Evolutionary conservation across 2,113 vertebrate species (phyloP), one percentile per base, ranked within the genome.

Genomic region (Alaudala cheleensis): DNA sequence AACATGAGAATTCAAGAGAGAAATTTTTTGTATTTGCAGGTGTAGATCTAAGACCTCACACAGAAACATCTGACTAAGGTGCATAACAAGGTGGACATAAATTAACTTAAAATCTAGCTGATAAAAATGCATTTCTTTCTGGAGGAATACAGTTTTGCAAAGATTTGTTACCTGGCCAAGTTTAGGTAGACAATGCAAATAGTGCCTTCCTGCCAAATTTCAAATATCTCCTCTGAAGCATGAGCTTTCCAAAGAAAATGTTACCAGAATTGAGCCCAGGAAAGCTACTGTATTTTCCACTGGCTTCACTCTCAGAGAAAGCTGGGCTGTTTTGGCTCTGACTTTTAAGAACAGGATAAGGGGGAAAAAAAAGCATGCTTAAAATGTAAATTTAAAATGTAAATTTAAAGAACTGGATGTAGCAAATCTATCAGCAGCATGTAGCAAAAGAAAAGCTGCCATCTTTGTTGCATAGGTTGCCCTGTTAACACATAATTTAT

Each of bases 201-300:
- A 89, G 37, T 9, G 24, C 34, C 64, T 78, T 91, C 51, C 81
- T 95, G 85, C 66, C 87, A 95, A 86, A 95, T 78, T 95, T 88
- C 64, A 93, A 94, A 16, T 71, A 76, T 80, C 51, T 86, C 23
- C 58, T 95, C 57, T 82, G 71, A 95, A 90, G 79, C 58, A 73
- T 65, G 39, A 82, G 19, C 47, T 83, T 93, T 94, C 85, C 93
- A 93, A 83, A 93, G 66, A 73, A 94, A 95, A 86, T 28, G 67
- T 83, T 94, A 92, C 67, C 31, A 92, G 71, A 77, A 81, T 10
- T 90, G 33, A 93, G 57, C 85, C 74, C 67, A 88, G 76, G 79
- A 90, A 93, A 88, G 92, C 71, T 89, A 96, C 81, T 90, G 57
- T 93, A 73, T 90, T 94, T 95, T 90, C 81, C 91, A 74, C 39